Conservation (phyloP, 1,140 invertebrate genomes). For the Caligus rogercresseyi region DNA sequence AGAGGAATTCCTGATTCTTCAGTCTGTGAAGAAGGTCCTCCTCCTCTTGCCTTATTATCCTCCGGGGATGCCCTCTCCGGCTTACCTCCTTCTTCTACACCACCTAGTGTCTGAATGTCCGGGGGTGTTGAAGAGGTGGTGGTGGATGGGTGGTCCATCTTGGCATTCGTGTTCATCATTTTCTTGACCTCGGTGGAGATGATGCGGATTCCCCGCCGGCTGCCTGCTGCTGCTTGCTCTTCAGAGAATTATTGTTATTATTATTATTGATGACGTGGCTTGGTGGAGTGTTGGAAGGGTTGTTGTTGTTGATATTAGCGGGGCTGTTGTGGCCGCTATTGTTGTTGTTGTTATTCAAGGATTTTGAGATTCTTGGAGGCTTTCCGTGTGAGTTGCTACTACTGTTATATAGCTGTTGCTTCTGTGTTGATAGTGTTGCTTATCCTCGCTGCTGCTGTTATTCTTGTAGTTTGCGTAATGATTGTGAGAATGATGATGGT, state of each 20-base stretch:
- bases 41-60: neutral
- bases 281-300: too few relatives aligned
- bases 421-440: neutral
- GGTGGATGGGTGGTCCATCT: too few relatives aligned
- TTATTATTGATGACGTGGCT: neutral
- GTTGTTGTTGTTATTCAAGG: conserved; percentile 16
- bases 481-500: conserved; percentile 20
- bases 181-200: too few relatives aligned
- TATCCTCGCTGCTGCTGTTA: neutral
- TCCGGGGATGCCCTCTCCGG: neutral
- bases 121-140: too few relatives aligned
- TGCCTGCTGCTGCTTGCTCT: conserved; percentile 2
- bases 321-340: conserved; percentile 21
- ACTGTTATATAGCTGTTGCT: conserved; percentile 12
- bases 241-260: neutral
- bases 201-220: neutral
- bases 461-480: conserved; percentile 6
- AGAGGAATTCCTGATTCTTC: too few relatives aligned
- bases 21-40: neutral
- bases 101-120: too few relatives aligned
- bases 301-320: conserved; percentile 20
- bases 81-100: neutral
- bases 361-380: conserved; percentile 20
- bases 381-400: conserved; percentile 11
- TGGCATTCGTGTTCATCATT: too few relatives aligned